A percentile compares a stretch with the other conserved stretches of the same genome.
Conservation (phyloP, 1,140 invertebrate species). For the Ylistrum balloti region DNA sequence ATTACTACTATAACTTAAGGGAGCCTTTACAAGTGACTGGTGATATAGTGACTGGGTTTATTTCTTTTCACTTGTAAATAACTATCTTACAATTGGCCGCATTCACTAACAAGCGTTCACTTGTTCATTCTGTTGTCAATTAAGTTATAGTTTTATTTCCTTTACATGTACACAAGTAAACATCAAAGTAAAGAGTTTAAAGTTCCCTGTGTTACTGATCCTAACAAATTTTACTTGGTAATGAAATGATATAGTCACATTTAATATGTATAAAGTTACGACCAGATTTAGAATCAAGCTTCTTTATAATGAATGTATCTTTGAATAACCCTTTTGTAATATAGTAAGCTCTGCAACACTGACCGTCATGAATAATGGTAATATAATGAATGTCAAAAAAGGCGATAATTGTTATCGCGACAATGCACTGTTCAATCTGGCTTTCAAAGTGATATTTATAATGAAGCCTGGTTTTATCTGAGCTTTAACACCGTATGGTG, state of each 20-base stretch:
- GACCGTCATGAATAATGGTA: background rate
- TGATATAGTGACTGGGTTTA: too few species aligned
- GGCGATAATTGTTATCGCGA: background rate
- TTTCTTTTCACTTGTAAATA: too few species aligned
- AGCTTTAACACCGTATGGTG: background rate
- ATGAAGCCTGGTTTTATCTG: background rate
- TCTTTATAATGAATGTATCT: background rate
- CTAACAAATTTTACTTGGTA: background rate
- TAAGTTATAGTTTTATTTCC: too few species aligned
- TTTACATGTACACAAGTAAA: too few species aligned
- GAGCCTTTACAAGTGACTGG: too few species aligned
- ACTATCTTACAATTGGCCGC: too few species aligned
- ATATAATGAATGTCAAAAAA: background rate
- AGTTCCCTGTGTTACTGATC: background rate
- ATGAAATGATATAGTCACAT: background rate
- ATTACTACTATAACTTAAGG: too few species aligned
- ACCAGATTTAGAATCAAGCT: background rate
- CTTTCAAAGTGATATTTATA: slow-evolving; percentile 29
- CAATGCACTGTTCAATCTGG: background rate
- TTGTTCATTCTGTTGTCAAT: too few species aligned
- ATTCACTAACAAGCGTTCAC: too few species aligned
- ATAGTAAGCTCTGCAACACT: background rate
- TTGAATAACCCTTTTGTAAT: background rate
- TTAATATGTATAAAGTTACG: background rate
- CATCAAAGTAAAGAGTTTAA: too few species aligned